phyloP scores from a whole-genome alignment of 2,888 invertebrate species.

The Hylaea fasciaria region DNA sequence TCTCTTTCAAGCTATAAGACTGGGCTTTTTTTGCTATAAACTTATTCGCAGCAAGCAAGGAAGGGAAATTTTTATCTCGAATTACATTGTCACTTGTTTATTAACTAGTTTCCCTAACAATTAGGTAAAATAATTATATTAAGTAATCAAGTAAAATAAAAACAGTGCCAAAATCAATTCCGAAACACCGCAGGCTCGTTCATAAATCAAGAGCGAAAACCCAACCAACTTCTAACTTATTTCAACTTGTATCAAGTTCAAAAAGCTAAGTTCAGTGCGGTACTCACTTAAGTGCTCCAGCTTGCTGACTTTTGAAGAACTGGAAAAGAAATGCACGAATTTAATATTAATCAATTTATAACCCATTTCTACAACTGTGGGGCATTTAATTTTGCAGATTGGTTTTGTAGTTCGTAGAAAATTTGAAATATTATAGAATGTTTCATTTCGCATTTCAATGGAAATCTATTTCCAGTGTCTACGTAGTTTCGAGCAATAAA shows the following conservation, averaged over 20 bases:
- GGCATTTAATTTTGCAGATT: background rate
- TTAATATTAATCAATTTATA: constrained; percentile 21
- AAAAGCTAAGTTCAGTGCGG: constrained; percentile 29
- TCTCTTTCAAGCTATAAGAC: too few relatives aligned
- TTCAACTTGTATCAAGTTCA: constrained; percentile 29
- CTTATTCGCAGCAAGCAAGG: too few relatives aligned
- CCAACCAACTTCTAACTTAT: constrained; percentile 14
- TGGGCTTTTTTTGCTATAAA: too few relatives aligned
- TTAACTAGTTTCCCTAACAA: too few relatives aligned
- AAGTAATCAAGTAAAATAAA: background rate
- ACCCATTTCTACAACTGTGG: background rate
- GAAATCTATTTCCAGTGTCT: too few relatives aligned
- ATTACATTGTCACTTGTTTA: too few relatives aligned
- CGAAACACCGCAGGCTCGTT: background rate
- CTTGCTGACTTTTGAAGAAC: constrained; percentile 73
- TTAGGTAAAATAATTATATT: background rate
- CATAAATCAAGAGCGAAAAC: constrained; percentile 12
- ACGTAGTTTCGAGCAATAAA: too few relatives aligned
- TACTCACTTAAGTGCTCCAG: constrained; percentile 82
- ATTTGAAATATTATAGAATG: too few relatives aligned
- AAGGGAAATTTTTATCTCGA: too few relatives aligned
- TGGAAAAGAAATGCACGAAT: constrained; percentile 58
- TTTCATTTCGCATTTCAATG: too few relatives aligned
- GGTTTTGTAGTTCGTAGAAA: background rate
- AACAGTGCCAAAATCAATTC: background rate